phyloP scores from a whole-genome alignment of 53 echinoderm and acorn worm genomes.

The Stichopus horrens region DNA sequence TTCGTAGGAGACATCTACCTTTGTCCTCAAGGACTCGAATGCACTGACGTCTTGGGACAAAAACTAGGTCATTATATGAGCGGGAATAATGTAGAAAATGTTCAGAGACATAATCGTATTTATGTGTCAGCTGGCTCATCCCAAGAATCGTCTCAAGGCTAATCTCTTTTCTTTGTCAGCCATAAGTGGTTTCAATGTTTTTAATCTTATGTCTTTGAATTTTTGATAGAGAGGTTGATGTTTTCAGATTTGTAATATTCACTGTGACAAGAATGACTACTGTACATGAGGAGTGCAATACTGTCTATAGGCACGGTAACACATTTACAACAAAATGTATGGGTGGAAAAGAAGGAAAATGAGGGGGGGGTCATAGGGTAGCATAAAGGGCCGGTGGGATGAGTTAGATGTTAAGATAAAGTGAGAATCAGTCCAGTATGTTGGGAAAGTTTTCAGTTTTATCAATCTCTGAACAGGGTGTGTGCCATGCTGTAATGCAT shows the following conservation, averaged over 20 bases:
- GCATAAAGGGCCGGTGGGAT: too few relatives aligned
- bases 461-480: too few relatives aligned
- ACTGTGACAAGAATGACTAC: too few relatives aligned
- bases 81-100: background rate
- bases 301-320: too few relatives aligned
- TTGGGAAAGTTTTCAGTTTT: too few relatives aligned
- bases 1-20: background rate
- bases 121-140: background rate
- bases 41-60: background rate
- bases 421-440: too few relatives aligned
- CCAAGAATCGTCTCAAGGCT: background rate
- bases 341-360: too few relatives aligned
- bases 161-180: background rate
- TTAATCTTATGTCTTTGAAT: background rate
- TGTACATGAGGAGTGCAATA: too few relatives aligned
- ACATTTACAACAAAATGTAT: too few relatives aligned
- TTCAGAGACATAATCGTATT: background rate
- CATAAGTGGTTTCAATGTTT: background rate
- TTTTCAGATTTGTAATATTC: background rate
- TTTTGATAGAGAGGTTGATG: background rate
- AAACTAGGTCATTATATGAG: background rate
- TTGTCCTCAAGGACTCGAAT: background rate
- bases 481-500: too few relatives aligned
- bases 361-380: too few relatives aligned
- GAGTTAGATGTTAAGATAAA: too few relatives aligned